Evolutionary conservation across 1,140 invertebrate species (phyloP).

Genomic region (Parapsyche elsis): DNA sequence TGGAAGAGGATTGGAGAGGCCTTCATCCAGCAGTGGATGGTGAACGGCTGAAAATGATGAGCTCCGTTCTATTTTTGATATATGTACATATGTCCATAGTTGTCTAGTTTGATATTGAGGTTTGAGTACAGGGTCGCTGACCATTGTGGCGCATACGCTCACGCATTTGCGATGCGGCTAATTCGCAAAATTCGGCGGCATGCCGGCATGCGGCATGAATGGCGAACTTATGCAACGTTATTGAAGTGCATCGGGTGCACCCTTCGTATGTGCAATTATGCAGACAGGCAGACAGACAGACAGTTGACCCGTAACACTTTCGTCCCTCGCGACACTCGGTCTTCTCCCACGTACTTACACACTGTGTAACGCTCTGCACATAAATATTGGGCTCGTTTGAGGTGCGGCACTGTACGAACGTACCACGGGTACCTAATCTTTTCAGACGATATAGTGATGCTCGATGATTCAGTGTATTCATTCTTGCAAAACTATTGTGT

Average conservation of each 20-base stretch:
- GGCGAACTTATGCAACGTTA: not conserved
- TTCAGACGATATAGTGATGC: no score
- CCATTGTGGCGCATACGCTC: not conserved
- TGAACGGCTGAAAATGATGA: no score
- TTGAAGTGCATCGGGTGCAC: not conserved
- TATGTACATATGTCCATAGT: no score
- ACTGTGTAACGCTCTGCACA: not conserved
- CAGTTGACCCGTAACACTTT: not conserved
- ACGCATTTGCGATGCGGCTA: not conserved
- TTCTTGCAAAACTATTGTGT: no score
- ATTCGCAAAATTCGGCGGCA: not conserved
- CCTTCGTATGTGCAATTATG: not conserved
- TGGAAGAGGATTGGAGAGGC: no score
- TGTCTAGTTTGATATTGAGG: no score
- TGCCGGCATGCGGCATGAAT: not conserved
- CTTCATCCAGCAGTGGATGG: no score
- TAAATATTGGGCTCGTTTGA: not conserved
- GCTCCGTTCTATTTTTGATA: no score
- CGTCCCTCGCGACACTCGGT: not conserved
- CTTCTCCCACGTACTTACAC: not conserved
- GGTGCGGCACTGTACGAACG: no score
- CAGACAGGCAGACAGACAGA: not conserved
- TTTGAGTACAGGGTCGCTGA: no score
- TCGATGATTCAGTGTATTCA: no score
- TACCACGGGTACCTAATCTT: no score